Evolutionary conservation across 1,140 invertebrate genomes (phyloP).

Genomic region (Elymnias hypermnestra): DNA sequence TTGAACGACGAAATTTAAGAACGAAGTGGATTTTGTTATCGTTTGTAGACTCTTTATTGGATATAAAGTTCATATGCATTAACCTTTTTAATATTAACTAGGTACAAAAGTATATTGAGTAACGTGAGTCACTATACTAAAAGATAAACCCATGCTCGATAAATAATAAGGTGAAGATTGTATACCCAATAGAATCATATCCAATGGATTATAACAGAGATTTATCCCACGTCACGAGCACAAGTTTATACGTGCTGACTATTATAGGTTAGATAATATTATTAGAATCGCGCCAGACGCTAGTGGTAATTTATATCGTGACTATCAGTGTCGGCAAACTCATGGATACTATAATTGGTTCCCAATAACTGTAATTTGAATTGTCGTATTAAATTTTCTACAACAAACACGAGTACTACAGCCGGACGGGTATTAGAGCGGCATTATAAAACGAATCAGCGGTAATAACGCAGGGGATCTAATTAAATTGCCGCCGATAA

Average conservation of each 20-base stretch:
- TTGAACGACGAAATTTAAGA: too few relatives aligned
- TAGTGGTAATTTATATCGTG: slow-evolving; percentile 26
- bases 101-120: too few relatives aligned
- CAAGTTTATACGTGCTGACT: slow-evolving; percentile 11
- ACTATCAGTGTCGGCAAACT: slow-evolving; percentile 18
- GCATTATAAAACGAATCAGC: slow-evolving; percentile 72
- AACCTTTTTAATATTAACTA: too few relatives aligned
- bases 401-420: slow-evolving; percentile 41
- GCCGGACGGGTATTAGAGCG: slow-evolving; percentile 52
- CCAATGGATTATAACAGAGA: slow-evolving; percentile 12
- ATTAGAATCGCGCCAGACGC: slow-evolving; percentile 19
- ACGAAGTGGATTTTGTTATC: too few relatives aligned
- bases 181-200: too few relatives aligned
- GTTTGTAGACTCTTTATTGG: too few relatives aligned
- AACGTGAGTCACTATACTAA: too few relatives aligned
- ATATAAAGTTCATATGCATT: too few relatives aligned
- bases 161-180: slow-evolving; percentile 10
- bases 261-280: slow-evolving; percentile 22
- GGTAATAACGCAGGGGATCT: slow-evolving; percentile 69
- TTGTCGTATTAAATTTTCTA: slow-evolving; percentile 43
- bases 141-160: too few relatives aligned
- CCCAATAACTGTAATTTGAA: slow-evolving; percentile 45
- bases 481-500: slow-evolving; percentile 74
- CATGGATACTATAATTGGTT: slow-evolving; percentile 37
- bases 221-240: slow-evolving; percentile 9